phyloP scores from a whole-genome alignment of 2,888 invertebrate genomes.

The Eilema sororculum region DNA sequence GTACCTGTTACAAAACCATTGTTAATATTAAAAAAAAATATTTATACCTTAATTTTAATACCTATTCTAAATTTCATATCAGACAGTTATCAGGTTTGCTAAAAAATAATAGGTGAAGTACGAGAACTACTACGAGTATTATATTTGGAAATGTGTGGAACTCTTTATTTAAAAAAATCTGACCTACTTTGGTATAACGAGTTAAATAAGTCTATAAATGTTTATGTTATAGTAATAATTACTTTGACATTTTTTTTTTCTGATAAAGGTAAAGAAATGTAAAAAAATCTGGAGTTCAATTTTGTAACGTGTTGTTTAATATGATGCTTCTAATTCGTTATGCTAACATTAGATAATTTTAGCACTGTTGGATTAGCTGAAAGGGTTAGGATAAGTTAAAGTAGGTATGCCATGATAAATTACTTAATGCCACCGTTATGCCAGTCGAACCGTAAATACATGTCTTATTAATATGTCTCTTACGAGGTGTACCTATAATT shows the following conservation, averaged over 20 bases:
- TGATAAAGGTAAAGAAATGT: too few relatives aligned
- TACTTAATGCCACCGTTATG: neutral
- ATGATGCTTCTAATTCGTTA: neutral
- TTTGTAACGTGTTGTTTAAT: too few relatives aligned
- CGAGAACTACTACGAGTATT: too few relatives aligned
- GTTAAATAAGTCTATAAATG: too few relatives aligned
- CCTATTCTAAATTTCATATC: constrained; percentile 33
- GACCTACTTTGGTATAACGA: neutral
- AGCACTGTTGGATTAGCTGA: neutral
- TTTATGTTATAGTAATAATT: too few relatives aligned
- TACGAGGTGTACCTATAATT: too few relatives aligned
- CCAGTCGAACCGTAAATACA: neutral
- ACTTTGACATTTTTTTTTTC: too few relatives aligned
- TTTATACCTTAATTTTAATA: neutral
- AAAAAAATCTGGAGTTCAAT: too few relatives aligned
- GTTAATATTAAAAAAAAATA: constrained; percentile 1
- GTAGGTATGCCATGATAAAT: neutral
- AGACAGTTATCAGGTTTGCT: constrained; percentile 8
- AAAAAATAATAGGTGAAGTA: too few relatives aligned
- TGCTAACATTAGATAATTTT: neutral
- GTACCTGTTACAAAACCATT: constrained; percentile 34
- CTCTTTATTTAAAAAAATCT: neutral
- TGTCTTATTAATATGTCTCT: neutral
- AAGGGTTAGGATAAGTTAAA: neutral
- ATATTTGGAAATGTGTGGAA: too few relatives aligned